Evolutionary conservation across 1,140 invertebrate genomes (phyloP).

Genomic region (Akabosia matsudoensis): DNA sequence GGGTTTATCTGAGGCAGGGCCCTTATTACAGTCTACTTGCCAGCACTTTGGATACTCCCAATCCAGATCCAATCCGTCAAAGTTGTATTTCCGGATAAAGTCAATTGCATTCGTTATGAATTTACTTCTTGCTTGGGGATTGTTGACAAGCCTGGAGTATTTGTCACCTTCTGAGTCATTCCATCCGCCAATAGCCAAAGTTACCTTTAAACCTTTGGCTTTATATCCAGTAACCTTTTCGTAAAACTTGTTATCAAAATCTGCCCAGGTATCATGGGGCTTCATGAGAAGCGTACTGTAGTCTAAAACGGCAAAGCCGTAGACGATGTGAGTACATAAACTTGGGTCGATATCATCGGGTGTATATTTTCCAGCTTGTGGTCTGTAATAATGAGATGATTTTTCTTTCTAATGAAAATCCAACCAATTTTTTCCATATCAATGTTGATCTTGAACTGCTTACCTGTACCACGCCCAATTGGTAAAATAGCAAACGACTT

Average conservation of each 20-base stretch:
- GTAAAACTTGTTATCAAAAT: slow-evolving; percentile 62
- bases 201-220: slow-evolving; percentile 74
- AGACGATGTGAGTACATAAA: slow-evolving; percentile 86
- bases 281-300: slow-evolving; percentile 71
- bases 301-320: slow-evolving; percentile 84
- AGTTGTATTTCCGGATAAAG: slow-evolving; percentile 77
- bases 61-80: slow-evolving; percentile 62
- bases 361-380: slow-evolving; percentile 71
- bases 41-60: slow-evolving; percentile 70
- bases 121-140: slow-evolving; percentile 62
- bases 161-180: slow-evolving; percentile 83
- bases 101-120: slow-evolving; percentile 71
- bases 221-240: slow-evolving; percentile 74
- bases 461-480: slow-evolving; percentile 77
- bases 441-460: background rate
- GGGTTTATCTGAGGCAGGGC: slow-evolving; percentile 73
- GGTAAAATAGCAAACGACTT: slow-evolving; percentile 84
- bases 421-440: no score
- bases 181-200: slow-evolving; percentile 81
- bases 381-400: slow-evolving; percentile 52
- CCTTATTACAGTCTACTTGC: slow-evolving; percentile 79
- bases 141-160: slow-evolving; percentile 76
- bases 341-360: slow-evolving; percentile 80
- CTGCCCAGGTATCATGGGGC: slow-evolving; percentile 67
- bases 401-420: background rate